Percentiles rank a stretch among this genome's conserved stretches.
phyloP scores from a whole-genome alignment of 1,140 invertebrate species.

The Lutraria rhynchaena region DNA sequence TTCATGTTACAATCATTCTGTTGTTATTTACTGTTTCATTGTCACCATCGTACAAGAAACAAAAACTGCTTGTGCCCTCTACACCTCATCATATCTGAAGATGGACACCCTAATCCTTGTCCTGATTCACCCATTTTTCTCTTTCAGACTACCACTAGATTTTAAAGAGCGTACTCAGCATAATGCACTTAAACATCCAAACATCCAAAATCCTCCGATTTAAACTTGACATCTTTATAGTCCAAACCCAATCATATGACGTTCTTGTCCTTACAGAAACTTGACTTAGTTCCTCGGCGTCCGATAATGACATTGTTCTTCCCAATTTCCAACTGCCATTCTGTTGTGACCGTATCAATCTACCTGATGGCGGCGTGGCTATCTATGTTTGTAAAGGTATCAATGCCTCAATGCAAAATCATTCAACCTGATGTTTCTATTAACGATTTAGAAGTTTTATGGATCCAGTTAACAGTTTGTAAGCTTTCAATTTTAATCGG shows the following conservation, averaged over 20 bases:
- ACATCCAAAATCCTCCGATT: not conserved
- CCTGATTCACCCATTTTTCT: not conserved
- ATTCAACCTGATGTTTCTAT: not conserved
- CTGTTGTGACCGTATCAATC: conserved; percentile 23
- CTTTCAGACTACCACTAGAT: not conserved
- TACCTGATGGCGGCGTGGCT: too few species aligned
- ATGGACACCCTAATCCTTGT: not conserved
- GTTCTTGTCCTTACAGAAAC: conserved; percentile 29
- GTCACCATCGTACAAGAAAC: too few species aligned
- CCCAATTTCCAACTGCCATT: conserved; percentile 22
- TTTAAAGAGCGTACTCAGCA: conserved; percentile 1
- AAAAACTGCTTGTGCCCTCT: too few species aligned
- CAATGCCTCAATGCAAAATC: not conserved
- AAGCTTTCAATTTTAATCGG: not conserved
- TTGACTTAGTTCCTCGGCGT: not conserved
- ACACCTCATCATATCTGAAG: not conserved
- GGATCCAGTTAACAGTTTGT: not conserved
- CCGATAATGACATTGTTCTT: conserved; percentile 3
- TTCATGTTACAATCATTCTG: too few species aligned
- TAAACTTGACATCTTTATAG: conserved; percentile 15
- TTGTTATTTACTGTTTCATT: too few species aligned
- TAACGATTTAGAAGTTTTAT: not conserved
- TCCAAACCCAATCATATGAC: conserved; percentile 23
- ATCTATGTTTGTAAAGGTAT: conserved; percentile 10
- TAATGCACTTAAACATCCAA: conserved; percentile 40